Evolutionary conservation across 1,140 invertebrate species (phyloP).

Genomic region (Kradibia gibbosae): DNA sequence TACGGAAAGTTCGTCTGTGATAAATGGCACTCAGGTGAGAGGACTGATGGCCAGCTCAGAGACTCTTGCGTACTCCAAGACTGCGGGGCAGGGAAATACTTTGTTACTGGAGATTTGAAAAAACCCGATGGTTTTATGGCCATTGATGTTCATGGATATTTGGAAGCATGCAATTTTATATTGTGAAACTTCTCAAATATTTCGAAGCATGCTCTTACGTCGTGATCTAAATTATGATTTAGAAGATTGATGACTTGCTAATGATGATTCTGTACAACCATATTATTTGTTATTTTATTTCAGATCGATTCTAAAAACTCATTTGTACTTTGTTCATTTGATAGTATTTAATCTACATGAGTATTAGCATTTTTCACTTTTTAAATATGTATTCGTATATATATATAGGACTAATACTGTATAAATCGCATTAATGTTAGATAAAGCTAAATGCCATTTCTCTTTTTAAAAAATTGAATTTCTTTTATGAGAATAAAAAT

Average conservation of each 20-base stretch:
- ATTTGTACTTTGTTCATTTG: neutral
- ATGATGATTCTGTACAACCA: neutral
- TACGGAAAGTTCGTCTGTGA: neutral
- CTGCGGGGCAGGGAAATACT: too few relatives aligned
- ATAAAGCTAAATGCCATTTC: neutral
- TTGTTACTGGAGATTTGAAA: too few relatives aligned
- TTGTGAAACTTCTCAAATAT: too few relatives aligned
- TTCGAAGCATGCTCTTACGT: neutral
- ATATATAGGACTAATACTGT: too few relatives aligned
- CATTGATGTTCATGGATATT: too few relatives aligned
- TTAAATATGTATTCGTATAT: neutral
- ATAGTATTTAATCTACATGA: neutral
- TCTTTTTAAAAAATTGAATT: neutral
- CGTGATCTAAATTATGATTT: neutral
- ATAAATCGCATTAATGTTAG: neutral
- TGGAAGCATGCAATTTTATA: too few relatives aligned
- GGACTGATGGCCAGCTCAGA: too few relatives aligned
- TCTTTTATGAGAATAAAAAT: slow-evolving; percentile 3
- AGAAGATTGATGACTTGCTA: neutral
- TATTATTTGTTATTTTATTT: neutral
- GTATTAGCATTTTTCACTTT: neutral
- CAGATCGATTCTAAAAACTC: neutral
- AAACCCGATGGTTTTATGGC: too few relatives aligned
- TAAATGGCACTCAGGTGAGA: neutral
- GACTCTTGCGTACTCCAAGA: too few relatives aligned